Base-by-base conservation (phyloP, 2,113 vertebrate genomes). In the Upupa epops region DNA sequence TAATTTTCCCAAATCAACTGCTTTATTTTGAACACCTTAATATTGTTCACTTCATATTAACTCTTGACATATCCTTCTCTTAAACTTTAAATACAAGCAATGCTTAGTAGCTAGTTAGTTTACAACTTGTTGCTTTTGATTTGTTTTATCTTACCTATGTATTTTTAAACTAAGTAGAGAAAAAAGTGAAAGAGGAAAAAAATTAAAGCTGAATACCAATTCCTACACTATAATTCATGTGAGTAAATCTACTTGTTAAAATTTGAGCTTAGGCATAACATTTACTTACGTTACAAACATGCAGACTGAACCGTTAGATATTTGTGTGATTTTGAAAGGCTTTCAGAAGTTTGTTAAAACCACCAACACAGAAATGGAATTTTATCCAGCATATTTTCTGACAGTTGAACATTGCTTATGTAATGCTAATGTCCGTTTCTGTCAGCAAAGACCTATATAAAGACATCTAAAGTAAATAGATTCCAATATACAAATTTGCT, bases 61-160 rank as follows among this genome's bases (percentile, higher is more conserved):
- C 2, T 56, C 22, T 45, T 61, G 17, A 29, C 31, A 70, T 12
- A 7, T 54, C 3, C 10, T 55, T 46, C 29, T 74, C 22, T 68
- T 68, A 49, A 34, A 63, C 3, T 5, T 51, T 59, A 55, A 36
- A 1, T 45, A n/a, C 25, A 51, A 48, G 14, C 58, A 1, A 55
- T 2, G 40, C 56, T 52, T 46, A 83, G 58, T 22, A 60, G 5
- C 5, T 77, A n/a, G 6, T 29, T 48, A 52, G 64, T 42, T 49
- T 79, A 61, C 8, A 72, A 26, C 7, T 45, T 34, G 3, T 20
- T 76, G 2, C 0, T 17, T 52, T 60, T 63, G 0, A 8, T 48
- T 69, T 64, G 8, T 55, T 40, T 56, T 26, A 19, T 51, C 9
- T 58, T 48, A 12, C 6, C 56, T 55, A 18, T 3, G 6, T n/a